Conservation (phyloP, 2,797 vertebrate genomes). For the Hydrophis major region DNA sequence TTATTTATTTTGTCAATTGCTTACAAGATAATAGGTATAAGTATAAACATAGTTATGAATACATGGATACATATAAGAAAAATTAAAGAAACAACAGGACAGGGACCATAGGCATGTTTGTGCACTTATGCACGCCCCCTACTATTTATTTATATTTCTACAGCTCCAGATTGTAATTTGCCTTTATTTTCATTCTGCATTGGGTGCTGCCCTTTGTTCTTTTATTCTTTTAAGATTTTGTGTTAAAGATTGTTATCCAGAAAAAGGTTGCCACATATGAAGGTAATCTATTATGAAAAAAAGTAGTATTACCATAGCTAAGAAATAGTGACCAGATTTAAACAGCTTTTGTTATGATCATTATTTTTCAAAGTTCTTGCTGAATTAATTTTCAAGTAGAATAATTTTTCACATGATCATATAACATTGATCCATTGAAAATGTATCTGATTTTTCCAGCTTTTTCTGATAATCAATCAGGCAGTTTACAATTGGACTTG, state of each 20-base stretch:
- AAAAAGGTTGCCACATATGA: background rate
- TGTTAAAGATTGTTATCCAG: background rate
- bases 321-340: background rate
- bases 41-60: no score
- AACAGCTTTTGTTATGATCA: background rate
- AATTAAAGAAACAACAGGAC: no score
- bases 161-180: background rate
- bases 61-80: no score
- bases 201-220: background rate
- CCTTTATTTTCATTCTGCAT: background rate
- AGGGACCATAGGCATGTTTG: no score
- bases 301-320: background rate
- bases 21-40: no score
- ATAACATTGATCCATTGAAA: background rate
- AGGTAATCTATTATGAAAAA: background rate
- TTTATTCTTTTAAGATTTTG: background rate
- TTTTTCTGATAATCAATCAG: background rate
- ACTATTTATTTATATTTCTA: background rate
- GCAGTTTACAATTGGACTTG: background rate
- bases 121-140: no score
- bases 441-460: background rate
- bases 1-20: no score
- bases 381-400: background rate
- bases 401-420: background rate
- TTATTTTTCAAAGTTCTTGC: background rate